These are phyloP conservation scores for Drepana arcuata DNA, from an alignment of 1,140 invertebrate species.

Conservation along the genomic window DNA sequence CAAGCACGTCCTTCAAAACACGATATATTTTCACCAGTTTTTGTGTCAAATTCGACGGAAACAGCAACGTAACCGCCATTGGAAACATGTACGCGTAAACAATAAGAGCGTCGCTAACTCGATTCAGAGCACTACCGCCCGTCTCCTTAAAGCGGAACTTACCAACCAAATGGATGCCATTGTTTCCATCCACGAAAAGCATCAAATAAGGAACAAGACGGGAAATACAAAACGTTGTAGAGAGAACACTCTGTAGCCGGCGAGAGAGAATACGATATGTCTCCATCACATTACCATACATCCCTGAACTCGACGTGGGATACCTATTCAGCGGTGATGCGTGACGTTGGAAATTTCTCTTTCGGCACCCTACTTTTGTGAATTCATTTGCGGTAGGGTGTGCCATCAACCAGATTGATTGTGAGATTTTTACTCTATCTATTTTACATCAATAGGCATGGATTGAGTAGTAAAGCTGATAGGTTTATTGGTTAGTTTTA, in stretches of 20 bases:
- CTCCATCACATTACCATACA: slow-evolving; percentile 57
- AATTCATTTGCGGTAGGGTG: slow-evolving; percentile 9
- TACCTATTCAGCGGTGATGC: slow-evolving; percentile 27
- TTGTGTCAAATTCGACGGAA: too few species aligned
- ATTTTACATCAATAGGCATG: too few species aligned
- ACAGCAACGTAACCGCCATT: too few species aligned
- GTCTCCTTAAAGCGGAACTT: slow-evolving; percentile 36
- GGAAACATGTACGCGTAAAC: neutral
- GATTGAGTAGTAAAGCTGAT: too few species aligned
- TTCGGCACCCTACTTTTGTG: slow-evolving; percentile 7
- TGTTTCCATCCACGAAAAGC: slow-evolving; percentile 47
- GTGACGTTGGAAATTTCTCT: slow-evolving; percentile 23
- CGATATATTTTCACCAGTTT: too few species aligned
- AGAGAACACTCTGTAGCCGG: slow-evolving; percentile 30
- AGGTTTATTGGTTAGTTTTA: too few species aligned
- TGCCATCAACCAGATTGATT: too few species aligned
- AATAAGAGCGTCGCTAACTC: slow-evolving; percentile 9
- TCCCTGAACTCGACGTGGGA: slow-evolving; percentile 27
- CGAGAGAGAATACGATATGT: slow-evolving; percentile 42
- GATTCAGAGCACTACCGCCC: slow-evolving; percentile 20
- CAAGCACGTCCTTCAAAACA: too few species aligned
- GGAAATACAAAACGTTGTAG: slow-evolving; percentile 31
- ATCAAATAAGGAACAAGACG: slow-evolving; percentile 32
- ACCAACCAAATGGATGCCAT: slow-evolving; percentile 44
- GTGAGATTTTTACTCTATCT: too few species aligned